Percentiles rank a stretch among this genome's conserved stretches.
Conservation (phyloP, 2,888 invertebrate species). For the Diaphora mendica region DNA sequence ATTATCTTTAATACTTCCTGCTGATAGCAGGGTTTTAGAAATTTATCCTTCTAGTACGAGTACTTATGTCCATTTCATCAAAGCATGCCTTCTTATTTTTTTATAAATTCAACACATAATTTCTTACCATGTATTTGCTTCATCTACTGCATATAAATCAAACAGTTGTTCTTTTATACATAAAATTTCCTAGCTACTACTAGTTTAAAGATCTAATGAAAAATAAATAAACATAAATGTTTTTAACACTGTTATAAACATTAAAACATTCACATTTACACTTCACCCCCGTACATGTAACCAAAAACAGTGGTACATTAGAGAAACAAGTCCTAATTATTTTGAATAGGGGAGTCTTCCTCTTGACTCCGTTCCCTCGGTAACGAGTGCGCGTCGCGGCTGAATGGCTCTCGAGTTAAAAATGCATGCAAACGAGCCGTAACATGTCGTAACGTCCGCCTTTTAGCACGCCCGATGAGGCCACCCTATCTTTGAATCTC, state of each 20-base stretch:
- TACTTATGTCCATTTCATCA: too few species aligned
- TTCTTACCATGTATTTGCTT: too few species aligned
- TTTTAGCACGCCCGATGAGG: conserved; percentile 37
- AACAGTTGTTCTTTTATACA: neutral
- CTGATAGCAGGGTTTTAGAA: too few species aligned
- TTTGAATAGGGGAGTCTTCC: conserved; percentile 38
- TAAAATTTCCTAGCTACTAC: neutral
- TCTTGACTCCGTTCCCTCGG: conserved; percentile 65
- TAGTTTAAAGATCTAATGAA: neutral
- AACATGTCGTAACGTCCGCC: conserved; percentile 46
- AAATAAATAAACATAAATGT: neutral
- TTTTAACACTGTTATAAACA: neutral
- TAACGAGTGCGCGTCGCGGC: conserved; percentile 55
- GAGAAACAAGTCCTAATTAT: conserved; percentile 48
- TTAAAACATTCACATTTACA: neutral
- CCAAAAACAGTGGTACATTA: conserved; percentile 31
- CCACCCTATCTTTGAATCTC: conserved; percentile 21
- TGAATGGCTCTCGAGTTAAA: conserved; percentile 62
- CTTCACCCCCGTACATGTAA: conserved; percentile 8
- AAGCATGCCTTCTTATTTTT: too few species aligned
- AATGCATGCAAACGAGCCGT: conserved; percentile 65
- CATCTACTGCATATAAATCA: too few species aligned
- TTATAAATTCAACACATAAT: too few species aligned
- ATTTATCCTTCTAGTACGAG: too few species aligned
- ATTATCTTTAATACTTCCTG: too few species aligned